Evolutionary conservation across 2,888 invertebrate genomes (phyloP).

Genomic region (Calameuta pallipes): DNA sequence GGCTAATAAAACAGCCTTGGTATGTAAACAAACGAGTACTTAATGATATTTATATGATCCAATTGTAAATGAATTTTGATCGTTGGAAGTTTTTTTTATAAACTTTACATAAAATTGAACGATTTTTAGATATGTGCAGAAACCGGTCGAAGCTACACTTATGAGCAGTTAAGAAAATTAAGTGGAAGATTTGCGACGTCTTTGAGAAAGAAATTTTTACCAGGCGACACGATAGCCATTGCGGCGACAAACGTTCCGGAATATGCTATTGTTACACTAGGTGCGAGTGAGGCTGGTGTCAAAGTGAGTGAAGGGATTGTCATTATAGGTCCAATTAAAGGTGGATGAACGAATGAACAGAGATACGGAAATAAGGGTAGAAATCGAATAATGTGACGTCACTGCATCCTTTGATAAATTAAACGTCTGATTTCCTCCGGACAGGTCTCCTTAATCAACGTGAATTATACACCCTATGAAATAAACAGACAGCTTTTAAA

Average conservation of each 20-base stretch:
- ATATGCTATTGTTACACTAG: slow-evolving; percentile 42
- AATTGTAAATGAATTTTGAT: not conserved
- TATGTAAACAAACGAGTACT: slow-evolving; percentile 54
- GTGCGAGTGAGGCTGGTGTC: slow-evolving; percentile 45
- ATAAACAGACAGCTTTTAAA: slow-evolving; percentile 43
- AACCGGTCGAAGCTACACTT: slow-evolving; percentile 54
- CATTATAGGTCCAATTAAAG: not conserved
- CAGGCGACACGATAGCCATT: slow-evolving; percentile 54
- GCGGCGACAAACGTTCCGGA: slow-evolving; percentile 59
- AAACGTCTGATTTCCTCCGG: not conserved
- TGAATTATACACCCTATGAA: slow-evolving; percentile 38
- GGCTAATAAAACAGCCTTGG: slow-evolving; percentile 73
- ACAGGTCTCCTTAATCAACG: slow-evolving; percentile 37
- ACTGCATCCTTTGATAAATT: not conserved
- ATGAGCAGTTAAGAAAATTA: slow-evolving; percentile 42
- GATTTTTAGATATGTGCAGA: slow-evolving; percentile 41
- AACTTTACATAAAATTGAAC: not conserved
- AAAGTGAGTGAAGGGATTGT: slow-evolving; percentile 32
- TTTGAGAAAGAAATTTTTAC: slow-evolving; percentile 48
- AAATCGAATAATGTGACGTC: not conserved
- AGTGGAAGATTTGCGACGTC: slow-evolving; percentile 49
- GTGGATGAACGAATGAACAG: not conserved
- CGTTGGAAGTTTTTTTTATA: not conserved
- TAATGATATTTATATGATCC: not conserved
- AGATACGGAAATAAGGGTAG: not conserved